These are phyloP conservation scores for Julus scanicus DNA, from an alignment of 2,888 invertebrate species.

Conservation along the genomic window DNA sequence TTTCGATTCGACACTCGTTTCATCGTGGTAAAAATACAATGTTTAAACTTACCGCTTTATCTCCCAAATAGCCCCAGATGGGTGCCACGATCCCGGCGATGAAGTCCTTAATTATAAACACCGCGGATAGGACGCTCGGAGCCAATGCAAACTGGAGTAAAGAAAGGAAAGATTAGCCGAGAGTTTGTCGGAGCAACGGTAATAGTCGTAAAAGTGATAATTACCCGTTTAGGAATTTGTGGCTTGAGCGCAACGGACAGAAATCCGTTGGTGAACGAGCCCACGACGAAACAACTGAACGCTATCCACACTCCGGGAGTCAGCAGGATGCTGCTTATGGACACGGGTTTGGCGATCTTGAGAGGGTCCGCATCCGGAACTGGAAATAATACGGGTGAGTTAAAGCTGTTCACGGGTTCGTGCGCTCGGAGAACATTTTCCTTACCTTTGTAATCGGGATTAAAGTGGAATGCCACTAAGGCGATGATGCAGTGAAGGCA, in stretches of 20 bases:
- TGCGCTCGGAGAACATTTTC: background rate
- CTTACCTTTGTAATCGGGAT: background rate
- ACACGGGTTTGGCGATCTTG: background rate
- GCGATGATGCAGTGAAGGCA: background rate
- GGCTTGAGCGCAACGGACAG: background rate
- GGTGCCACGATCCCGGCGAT: background rate
- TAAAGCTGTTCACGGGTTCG: background rate
- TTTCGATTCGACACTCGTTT: background rate
- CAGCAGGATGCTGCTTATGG: background rate
- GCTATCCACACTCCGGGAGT: background rate
- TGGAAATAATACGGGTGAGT: background rate
- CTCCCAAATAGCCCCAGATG: background rate
- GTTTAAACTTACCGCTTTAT: background rate
- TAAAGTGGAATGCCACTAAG: background rate
- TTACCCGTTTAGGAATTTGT: background rate
- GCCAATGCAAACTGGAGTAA: background rate
- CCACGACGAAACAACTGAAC: background rate
- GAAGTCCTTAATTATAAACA: background rate
- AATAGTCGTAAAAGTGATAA: background rate
- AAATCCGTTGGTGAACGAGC: background rate
- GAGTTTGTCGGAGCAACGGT: background rate
- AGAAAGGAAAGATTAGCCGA: background rate
- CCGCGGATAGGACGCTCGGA: background rate
- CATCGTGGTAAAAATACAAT: background rate
- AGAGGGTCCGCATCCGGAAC: background rate